Conservation (phyloP, 2,888 invertebrate species). For the Lepeophtheirus nordmannii region DNA sequence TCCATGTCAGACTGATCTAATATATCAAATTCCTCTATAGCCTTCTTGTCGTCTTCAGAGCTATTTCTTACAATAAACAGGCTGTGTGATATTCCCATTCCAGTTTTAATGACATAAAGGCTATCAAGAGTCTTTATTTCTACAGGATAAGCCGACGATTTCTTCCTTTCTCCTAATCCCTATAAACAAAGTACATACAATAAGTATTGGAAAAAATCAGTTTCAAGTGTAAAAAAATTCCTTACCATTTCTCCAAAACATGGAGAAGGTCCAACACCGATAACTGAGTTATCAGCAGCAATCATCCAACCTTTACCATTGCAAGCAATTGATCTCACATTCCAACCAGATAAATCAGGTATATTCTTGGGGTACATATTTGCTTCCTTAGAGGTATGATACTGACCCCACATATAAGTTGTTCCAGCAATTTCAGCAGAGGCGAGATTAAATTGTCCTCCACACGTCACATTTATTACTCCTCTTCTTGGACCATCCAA, state of each 20-base stretch:
- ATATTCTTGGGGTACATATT: slow-evolving; percentile 93
- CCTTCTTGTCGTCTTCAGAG: background rate
- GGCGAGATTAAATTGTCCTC: slow-evolving; percentile 69
- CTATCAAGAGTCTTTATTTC: slow-evolving; percentile 49
- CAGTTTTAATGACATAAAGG: slow-evolving; percentile 36
- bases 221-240: background rate
- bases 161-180: slow-evolving; percentile 76
- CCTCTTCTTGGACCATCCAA: slow-evolving; percentile 72
- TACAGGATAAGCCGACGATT: slow-evolving; percentile 69
- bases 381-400: slow-evolving; percentile 80
- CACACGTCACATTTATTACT: slow-evolving; percentile 57
- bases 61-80: slow-evolving; percentile 9
- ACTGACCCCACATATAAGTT: slow-evolving; percentile 72
- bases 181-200: slow-evolving; percentile 32
- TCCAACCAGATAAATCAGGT: slow-evolving; percentile 85
- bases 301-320: slow-evolving; percentile 54
- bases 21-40: background rate
- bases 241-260: slow-evolving; percentile 76
- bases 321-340: slow-evolving; percentile 64
- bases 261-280: slow-evolving; percentile 85
- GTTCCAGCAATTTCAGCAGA: slow-evolving; percentile 55
- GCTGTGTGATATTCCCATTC: slow-evolving; percentile 17
- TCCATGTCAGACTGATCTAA: slow-evolving; percentile 3
- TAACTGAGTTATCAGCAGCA: slow-evolving; percentile 73
- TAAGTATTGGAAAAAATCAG: background rate